A percentile compares a stretch with the other conserved stretches of the same genome.
Conservation (phyloP, 92 coral and sea anemone species). For the Epizoanthus stellaris region DNA sequence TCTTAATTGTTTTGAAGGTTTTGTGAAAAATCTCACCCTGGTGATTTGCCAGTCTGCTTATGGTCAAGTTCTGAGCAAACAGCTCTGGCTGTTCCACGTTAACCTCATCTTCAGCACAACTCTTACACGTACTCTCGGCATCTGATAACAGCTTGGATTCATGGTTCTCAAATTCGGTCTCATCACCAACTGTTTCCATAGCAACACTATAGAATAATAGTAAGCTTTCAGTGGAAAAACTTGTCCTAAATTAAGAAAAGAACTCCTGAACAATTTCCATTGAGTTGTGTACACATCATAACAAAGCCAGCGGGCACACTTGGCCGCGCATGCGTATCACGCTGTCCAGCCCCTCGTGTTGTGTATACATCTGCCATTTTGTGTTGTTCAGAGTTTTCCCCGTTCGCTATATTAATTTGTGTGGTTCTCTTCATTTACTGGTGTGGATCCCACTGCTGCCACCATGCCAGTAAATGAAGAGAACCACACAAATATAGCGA, state of each 20-base stretch:
- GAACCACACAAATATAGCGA: too few relatives aligned
- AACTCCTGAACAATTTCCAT: neutral
- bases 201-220: conserved; percentile 39
- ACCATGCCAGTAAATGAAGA: too few relatives aligned
- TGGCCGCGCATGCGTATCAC: too few relatives aligned
- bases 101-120: conserved; percentile 40
- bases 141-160: conserved; percentile 25
- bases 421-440: too few relatives aligned
- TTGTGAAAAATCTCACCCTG: neutral
- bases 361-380: too few relatives aligned
- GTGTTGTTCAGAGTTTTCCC: too few relatives aligned
- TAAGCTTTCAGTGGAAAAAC: neutral
- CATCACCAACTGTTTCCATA: conserved; percentile 50
- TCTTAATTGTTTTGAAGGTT: too few relatives aligned
- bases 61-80: neutral
- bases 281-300: too few relatives aligned
- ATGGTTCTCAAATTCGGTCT: neutral
- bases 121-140: conserved; percentile 24
- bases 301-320: too few relatives aligned
- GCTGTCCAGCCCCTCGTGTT: too few relatives aligned
- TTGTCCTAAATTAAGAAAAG: neutral
- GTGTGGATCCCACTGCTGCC: too few relatives aligned
- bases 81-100: neutral
- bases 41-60: conserved; percentile 6
- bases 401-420: too few relatives aligned